phyloP scores from a whole-genome alignment of 2,888 invertebrate genomes.

The Pardosa pseudoannulata region DNA sequence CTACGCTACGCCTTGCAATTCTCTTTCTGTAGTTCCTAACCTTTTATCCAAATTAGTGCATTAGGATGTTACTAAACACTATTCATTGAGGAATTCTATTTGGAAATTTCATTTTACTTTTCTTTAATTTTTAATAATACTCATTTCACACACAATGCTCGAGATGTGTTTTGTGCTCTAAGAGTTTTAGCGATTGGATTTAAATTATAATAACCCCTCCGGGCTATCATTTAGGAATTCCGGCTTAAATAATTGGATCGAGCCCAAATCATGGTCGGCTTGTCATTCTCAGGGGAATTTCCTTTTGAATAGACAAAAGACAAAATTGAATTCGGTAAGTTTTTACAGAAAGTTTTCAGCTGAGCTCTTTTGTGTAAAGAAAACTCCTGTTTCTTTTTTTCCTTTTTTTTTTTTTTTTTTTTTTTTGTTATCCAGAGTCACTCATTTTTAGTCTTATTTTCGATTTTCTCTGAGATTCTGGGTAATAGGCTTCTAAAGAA shows the following conservation, averaged over 20 bases:
- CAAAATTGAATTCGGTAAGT: not conserved
- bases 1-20: too few relatives aligned
- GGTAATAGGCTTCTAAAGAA: too few relatives aligned
- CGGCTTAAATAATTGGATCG: not conserved
- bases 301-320: not conserved
- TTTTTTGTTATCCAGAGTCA: not conserved
- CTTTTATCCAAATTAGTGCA: too few relatives aligned
- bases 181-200: not conserved
- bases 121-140: not conserved
- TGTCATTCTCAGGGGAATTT: not conserved
- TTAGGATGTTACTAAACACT: too few relatives aligned
- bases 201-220: not conserved
- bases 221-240: not conserved
- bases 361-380: conserved; percentile 1
- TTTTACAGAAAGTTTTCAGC: not conserved
- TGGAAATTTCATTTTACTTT: too few relatives aligned
- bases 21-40: too few relatives aligned
- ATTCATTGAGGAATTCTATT: too few relatives aligned
- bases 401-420: not conserved
- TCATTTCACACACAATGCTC: not conserved
- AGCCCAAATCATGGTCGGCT: not conserved
- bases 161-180: not conserved
- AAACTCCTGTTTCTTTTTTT: not conserved
- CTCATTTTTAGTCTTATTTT: not conserved
- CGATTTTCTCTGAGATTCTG: too few relatives aligned